phyloP scores from a whole-genome alignment of 2,888 invertebrate species.

The Ditylenchus weischeri region DNA sequence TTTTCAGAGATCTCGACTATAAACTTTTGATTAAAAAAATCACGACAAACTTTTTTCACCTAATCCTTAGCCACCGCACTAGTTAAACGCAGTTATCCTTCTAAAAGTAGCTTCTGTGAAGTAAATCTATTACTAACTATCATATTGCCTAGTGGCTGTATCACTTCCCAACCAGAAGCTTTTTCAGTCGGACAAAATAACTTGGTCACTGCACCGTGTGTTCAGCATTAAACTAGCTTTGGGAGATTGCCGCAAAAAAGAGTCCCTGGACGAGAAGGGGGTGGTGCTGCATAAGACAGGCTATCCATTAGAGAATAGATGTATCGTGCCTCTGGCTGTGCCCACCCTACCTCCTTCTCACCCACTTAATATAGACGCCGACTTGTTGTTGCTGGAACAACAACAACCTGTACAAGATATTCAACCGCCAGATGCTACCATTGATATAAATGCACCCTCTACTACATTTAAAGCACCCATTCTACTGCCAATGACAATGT shows the following conservation, averaged over 20 bases:
- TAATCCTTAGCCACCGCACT: no score
- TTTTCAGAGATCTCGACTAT: no score
- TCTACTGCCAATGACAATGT: conserved; percentile 10
- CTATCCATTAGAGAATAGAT: conserved; percentile 22
- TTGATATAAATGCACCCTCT: background rate
- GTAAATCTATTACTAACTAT: background rate
- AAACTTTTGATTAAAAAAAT: no score
- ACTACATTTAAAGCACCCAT: conserved; percentile 9
- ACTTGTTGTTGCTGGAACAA: background rate
- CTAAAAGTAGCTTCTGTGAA: background rate
- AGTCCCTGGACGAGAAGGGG: conserved; percentile 8
- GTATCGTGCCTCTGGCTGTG: conserved; percentile 11
- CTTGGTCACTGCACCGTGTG: conserved; percentile 56
- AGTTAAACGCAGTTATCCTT: no score
- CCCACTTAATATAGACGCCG: background rate
- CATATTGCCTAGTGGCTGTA: no score
- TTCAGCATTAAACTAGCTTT: conserved; percentile 47
- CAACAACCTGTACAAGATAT: background rate
- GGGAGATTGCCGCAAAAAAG: conserved; percentile 22
- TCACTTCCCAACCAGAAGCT: conserved; percentile 3
- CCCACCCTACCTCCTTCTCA: background rate
- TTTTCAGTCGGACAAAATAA: conserved; percentile 52
- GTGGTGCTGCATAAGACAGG: conserved; percentile 27
- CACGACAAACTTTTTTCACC: no score
- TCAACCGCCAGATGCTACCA: background rate